phyloP scores from a whole-genome alignment of 2,888 invertebrate species.

The Heliothis peltigera region DNA sequence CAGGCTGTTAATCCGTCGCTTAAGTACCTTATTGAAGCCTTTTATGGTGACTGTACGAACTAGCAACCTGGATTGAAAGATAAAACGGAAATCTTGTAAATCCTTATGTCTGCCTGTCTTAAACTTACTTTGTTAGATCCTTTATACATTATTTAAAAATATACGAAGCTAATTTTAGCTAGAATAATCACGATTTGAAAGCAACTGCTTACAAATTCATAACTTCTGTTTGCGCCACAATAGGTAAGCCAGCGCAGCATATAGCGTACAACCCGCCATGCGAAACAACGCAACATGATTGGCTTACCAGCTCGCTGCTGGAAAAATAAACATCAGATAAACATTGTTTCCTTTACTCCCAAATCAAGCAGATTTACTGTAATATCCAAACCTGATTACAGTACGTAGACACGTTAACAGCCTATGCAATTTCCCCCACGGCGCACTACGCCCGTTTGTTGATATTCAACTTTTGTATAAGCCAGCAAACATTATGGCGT shows the following conservation, averaged over 20 bases:
- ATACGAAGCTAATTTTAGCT: neutral
- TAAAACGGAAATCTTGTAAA: slow-evolving; percentile 18
- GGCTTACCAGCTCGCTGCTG: neutral
- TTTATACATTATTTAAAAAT: no score
- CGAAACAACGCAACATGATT: slow-evolving; percentile 17
- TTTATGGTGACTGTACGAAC: slow-evolving; percentile 24
- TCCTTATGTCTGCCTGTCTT: slow-evolving; percentile 9
- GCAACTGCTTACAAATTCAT: slow-evolving; percentile 4
- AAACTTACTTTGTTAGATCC: neutral
- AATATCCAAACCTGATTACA: slow-evolving; percentile 47
- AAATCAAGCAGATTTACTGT: slow-evolving; percentile 53
- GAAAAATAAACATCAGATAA: slow-evolving; percentile 44
- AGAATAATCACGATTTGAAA: slow-evolving; percentile 6
- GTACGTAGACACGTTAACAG: slow-evolving; percentile 52
- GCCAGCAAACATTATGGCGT: slow-evolving; percentile 63
- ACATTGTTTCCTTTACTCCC: slow-evolving; percentile 39
- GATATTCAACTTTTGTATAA: slow-evolving; percentile 63
- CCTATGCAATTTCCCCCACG: slow-evolving; percentile 43
- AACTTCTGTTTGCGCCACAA: slow-evolving; percentile 8
- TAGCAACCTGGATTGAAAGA: slow-evolving; percentile 4
- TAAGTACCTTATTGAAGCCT: slow-evolving; percentile 40
- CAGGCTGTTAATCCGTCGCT: slow-evolving; percentile 50
- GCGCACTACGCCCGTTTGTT: slow-evolving; percentile 50
- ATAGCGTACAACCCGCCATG: slow-evolving; percentile 3
- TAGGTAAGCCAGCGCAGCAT: slow-evolving; percentile 23